Evolutionary conservation across 2,113 vertebrate genomes (phyloP), one percentile per base, ranked within the genome.

Genomic region (Candoia aspera): DNA sequence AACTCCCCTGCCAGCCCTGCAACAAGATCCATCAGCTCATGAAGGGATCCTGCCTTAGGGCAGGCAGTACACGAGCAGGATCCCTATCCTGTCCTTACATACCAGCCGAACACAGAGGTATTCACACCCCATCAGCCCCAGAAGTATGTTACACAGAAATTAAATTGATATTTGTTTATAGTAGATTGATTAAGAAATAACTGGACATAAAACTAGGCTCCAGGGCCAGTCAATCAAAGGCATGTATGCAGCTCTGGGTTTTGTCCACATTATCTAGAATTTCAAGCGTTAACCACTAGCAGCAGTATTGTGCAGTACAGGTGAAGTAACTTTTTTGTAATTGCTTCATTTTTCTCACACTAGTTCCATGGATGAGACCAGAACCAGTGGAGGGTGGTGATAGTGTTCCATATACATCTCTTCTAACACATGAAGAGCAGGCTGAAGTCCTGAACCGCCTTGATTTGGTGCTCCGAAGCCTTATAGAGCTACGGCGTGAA

Each of bases 381-480:
- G 91, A 94, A 1, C 95, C 98, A 0, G 92, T 92, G 0, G 97
- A 95, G 0, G 96, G 88, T 0, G 97, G 98, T 0, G 95, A 93
- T 1, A 95, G 95, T 9, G 95, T 57, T 0, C 2, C 21, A 26
- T 2, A 0, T 29, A 0, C 49, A 0, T 0, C 93, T 5, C 79
- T 96, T 1, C 94, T 98, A 49, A 62, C 95, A 0, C 97, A 93
- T 0, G 96, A 95, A 0, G 97, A 98, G 93, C 98, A 98, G 94
- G 88, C 97, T 93, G 98, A 98, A 86, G 96, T 99, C 93, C 96
- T 98, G 97, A 97, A 97, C 68, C 98, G 98, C 91, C 97, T 99
- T 94, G 99, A 99, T 92, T 97, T 98, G 0, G 97, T 99, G 93
- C 95, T 98, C 94, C 97, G 59, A 85, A 98, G 97, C 37, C 95